phyloP scores from a whole-genome alignment of 2,113 vertebrate species.

The Calonectris borealis region DNA sequence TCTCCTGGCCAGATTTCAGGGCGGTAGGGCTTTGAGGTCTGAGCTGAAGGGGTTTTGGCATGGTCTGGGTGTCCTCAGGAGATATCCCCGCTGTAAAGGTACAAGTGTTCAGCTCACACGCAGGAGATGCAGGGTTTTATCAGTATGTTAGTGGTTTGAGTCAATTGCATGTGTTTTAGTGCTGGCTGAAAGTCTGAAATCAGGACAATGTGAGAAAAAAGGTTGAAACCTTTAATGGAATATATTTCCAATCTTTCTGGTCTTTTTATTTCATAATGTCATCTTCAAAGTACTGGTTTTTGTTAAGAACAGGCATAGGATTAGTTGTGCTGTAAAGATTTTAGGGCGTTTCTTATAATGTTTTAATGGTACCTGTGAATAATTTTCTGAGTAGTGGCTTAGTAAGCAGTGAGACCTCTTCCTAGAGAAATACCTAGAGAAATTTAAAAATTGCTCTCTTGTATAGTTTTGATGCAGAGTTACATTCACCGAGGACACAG shows the following conservation, averaged over 20 bases:
- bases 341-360: background rate
- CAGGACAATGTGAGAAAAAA: background rate
- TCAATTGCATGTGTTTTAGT: background rate
- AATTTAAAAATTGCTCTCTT: background rate
- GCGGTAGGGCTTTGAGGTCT: background rate
- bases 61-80: background rate
- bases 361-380: background rate
- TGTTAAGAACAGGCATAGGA: background rate
- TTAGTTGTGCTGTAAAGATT: background rate
- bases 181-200: background rate
- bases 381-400: background rate
- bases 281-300: background rate
- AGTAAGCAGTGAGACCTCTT: background rate
- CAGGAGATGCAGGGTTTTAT: background rate
- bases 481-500: background rate
- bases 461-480: fast-evolving
- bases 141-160: background rate
- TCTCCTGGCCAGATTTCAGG: background rate
- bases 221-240: background rate
- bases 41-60: background rate
- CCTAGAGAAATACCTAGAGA: background rate
- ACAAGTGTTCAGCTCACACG: background rate
- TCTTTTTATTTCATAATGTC: background rate
- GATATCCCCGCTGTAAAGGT: background rate
- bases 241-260: background rate